Base-by-base conservation (phyloP, 2,888 invertebrate genomes). In the Nemotelus pantherinus region DNA sequence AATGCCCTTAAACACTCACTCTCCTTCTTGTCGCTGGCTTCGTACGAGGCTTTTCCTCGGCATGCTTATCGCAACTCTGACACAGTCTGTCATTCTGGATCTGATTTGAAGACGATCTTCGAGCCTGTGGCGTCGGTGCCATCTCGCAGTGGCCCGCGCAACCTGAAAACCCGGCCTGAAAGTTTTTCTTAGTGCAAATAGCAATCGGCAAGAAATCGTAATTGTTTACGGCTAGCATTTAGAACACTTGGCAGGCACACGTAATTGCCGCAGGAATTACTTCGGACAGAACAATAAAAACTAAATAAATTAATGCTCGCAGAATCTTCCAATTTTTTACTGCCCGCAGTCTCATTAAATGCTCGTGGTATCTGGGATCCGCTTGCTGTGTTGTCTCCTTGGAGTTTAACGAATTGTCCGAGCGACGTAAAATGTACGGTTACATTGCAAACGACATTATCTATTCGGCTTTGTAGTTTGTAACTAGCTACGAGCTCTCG, bases 201-300 rank as follows among this genome's bases (percentile, higher is more conserved):
- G 72, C 44, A 47, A 48, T 74, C 63, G 63, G 74, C 74, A 60
- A 74, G 74, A 74, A 60, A 74, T 74, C 48, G 74, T 60, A 74
- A 74, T 74, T 74, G 74, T 74, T 74, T 74, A 74, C 63, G 74
- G 74, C 48, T 60, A 74, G 48, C 60, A 43, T 74, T 74, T 74
- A 74, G 48, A 60, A 74, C 74, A 74, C 48, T 74, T 74, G 25
- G n/a, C 39, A 60, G 50, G 70, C 55, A 55, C 55, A 74, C 41
- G 39, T 74, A 74, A 74, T 74, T 60, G 63, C 50, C 10, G n/a
- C 5, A 57, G 41, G 60, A 74, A 74, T 53, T 70, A 70, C 70
- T 70, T 7, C 25, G 70, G 9, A 53, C 67, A 68, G 9, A 9
- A 55, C 70, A 50, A 70, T 70, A 70, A 70, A 70, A 47, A 70